Base-by-base conservation (phyloP, 2,888 invertebrate species). In the Troglohyphantes excavatus region DNA sequence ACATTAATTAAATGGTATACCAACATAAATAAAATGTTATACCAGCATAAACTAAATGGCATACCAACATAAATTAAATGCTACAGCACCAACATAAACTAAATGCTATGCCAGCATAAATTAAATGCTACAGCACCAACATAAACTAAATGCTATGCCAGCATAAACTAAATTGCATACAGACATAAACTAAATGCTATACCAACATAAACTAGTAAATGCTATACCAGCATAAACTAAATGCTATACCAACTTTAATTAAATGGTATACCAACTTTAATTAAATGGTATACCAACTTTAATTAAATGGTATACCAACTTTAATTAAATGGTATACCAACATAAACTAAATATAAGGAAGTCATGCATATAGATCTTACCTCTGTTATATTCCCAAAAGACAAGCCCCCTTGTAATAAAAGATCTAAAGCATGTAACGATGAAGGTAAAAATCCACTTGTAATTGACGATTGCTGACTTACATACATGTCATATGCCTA, bases 321-420 rank as follows among this genome's bases (percentile, higher is more conserved):
- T 23, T 23, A 26, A 33, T 33, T 17, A 19, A 33, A 33, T 29
- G 6, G n/a, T 7, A 29, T 29, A 29, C 5, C 19, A 13, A n/a
- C n/a, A n/a, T n/a, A n/a, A n/a, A n/a, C n/a, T n/a, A 59, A 59
- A 59, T 59, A 7, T 46, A 19, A 33, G 19, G 9, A 19, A 5
- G 19, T n/a, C 17, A 19, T 2, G 9, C 13, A 70, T 11, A 2
- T 61, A 26, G 0, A 39, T 19, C n/a, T 68, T 86, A 86, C 90
- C 73, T 90, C 90, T 7, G 90, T 85, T 70, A 90, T 65, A 29
- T 68, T 85, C 17, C 90, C 85, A 23, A 90, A 59, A 33, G 67
- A 85, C 43, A 90, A 72, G 11, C 90, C 90, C 26, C 90, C 90
- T 63, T 81, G 84, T 6, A 90, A 33, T 19, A 85, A 68, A 7